A percentile compares a stretch with the other conserved stretches of the same genome.
Evolutionary conservation across 2,888 invertebrate species (phyloP).

Genomic region (Danaus chrysippus): DNA sequence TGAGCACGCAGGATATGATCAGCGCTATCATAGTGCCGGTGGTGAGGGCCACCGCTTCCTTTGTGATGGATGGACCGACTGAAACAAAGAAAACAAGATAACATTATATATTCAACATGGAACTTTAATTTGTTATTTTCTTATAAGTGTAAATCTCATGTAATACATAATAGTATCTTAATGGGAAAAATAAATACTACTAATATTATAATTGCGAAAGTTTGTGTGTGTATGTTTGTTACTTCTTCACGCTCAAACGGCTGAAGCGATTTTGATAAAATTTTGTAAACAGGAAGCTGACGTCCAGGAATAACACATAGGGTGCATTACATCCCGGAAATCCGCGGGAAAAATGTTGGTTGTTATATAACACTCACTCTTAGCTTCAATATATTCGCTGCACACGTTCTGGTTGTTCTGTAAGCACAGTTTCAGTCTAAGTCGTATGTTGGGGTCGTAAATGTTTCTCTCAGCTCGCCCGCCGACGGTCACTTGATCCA

Average conservation of each 20-base stretch:
- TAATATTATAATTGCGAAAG: too few relatives aligned
- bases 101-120: background rate
- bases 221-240: too few relatives aligned
- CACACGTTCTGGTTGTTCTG: slow-evolving; percentile 89
- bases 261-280: too few relatives aligned
- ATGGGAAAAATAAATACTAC: too few relatives aligned
- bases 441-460: slow-evolving; percentile 81
- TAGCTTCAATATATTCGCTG: slow-evolving; percentile 90
- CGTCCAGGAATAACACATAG: too few relatives aligned
- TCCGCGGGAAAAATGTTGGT: too few relatives aligned
- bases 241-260: too few relatives aligned
- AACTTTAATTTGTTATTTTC: too few relatives aligned
- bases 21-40: slow-evolving; percentile 89
- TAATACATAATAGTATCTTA: too few relatives aligned
- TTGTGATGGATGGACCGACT: slow-evolving; percentile 90
- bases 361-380: slow-evolving; percentile 88
- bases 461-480: slow-evolving; percentile 74
- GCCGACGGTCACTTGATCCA: slow-evolving; percentile 69
- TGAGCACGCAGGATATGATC: slow-evolving; percentile 87
- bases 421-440: slow-evolving; percentile 90
- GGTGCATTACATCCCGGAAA: too few relatives aligned
- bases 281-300: too few relatives aligned
- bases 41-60: slow-evolving; percentile 86
- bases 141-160: too few relatives aligned
- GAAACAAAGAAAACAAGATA: slow-evolving; percentile 36